These are phyloP conservation scores for Nephrotoma guestfalica DNA, from an alignment of 2,888 invertebrate species.

Conservation along the genomic window DNA sequence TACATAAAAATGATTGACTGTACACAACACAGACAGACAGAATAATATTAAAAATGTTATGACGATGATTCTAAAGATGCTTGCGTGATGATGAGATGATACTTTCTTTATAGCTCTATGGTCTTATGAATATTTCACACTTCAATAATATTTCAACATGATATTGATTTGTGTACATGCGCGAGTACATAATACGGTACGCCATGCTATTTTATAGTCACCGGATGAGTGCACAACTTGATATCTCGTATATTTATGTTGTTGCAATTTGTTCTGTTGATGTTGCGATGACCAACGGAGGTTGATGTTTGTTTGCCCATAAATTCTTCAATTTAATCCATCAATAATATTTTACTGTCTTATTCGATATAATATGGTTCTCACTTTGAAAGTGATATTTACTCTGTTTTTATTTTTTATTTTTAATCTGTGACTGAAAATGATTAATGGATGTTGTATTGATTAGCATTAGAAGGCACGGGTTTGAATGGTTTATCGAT, in stretches of 20 bases:
- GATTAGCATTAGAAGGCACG: no score
- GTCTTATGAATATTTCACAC: neutral
- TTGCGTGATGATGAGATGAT: neutral
- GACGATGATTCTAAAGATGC: neutral
- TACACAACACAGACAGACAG: neutral
- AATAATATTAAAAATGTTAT: neutral
- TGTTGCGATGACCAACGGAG: neutral
- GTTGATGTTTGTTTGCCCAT: neutral
- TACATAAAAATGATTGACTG: neutral
- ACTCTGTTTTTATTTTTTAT: neutral
- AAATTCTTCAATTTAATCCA: neutral
- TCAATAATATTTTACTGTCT: neutral
- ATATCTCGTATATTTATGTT: neutral
- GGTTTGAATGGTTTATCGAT: no score
- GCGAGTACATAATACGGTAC: neutral
- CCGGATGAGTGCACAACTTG: neutral
- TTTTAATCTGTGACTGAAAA: neutral
- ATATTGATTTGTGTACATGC: neutral
- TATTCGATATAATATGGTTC: neutral
- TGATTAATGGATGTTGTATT: neutral
- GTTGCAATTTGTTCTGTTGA: neutral
- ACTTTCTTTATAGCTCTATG: neutral
- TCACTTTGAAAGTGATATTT: neutral
- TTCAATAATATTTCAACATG: neutral
- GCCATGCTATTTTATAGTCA: neutral